A percentile compares a stretch with the other conserved stretches of the same genome.
Conservation (phyloP, 1,140 invertebrate genomes). For the Drosophila insularis region DNA sequence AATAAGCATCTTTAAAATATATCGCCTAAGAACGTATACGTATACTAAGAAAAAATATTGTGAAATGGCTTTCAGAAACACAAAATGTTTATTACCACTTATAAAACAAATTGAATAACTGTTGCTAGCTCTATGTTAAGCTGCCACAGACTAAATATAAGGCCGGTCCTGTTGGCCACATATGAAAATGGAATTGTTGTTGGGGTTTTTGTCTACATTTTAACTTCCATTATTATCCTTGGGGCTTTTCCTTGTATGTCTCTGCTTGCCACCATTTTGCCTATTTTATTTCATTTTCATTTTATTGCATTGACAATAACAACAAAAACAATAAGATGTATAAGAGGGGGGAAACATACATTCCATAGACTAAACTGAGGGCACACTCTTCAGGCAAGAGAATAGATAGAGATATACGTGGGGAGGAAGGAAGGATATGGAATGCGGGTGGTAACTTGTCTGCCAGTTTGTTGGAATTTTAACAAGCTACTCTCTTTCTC, state of each 20-base stretch:
- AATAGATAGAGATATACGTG: too few species aligned
- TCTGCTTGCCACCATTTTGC: conserved; percentile 52
- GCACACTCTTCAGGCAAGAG: background rate
- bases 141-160: background rate
- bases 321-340: conserved; percentile 7
- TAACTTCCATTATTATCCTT: conserved; percentile 62
- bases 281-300: conserved; percentile 73
- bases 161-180: background rate
- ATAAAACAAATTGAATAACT: too few species aligned
- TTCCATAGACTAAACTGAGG: conserved; percentile 33
- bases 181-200: background rate
- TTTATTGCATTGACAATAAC: conserved; percentile 76
- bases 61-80: too few species aligned
- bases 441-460: conserved; percentile 31
- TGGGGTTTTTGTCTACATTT: conserved; percentile 32
- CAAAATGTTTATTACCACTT: too few species aligned
- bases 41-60: too few species aligned
- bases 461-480: conserved; percentile 67
- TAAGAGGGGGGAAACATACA: conserved; percentile 11
- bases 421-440: background rate
- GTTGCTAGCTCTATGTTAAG: background rate
- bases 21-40: too few species aligned
- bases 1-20: too few species aligned
- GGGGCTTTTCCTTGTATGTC: conserved; percentile 36
- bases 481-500: conserved; percentile 66